Conservation (phyloP, 2,888 invertebrate species). For the Smittia aterrima region DNA sequence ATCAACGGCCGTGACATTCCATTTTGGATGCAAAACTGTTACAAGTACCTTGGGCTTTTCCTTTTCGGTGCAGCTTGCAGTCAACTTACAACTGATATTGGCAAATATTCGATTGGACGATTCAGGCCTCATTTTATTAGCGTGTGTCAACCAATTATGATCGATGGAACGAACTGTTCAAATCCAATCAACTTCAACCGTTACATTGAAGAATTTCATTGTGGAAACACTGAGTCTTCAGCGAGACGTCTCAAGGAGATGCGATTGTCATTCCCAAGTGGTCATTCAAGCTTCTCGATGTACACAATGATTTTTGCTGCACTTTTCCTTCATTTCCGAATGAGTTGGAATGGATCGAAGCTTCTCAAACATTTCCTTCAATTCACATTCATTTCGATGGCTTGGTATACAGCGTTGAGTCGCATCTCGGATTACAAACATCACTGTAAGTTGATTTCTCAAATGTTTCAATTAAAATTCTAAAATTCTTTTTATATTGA, state of each 20-base stretch:
- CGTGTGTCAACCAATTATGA: constrained; percentile 75
- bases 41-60: constrained; percentile 75
- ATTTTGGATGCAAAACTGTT: constrained; percentile 71
- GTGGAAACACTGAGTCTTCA: constrained; percentile 56
- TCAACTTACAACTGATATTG: constrained; percentile 86
- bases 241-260: constrained; percentile 67
- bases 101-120: constrained; percentile 90
- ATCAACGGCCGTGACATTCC: constrained; percentile 59
- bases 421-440: constrained; percentile 95
- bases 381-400: constrained; percentile 71
- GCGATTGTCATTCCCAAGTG: constrained; percentile 86
- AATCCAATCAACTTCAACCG: constrained; percentile 59
- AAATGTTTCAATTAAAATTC: neutral
- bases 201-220: constrained; percentile 72
- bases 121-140: constrained; percentile 91
- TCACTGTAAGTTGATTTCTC: constrained; percentile 63
- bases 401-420: constrained; percentile 85
- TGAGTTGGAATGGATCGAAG: constrained; percentile 77
- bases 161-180: constrained; percentile 57
- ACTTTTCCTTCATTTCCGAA: constrained; percentile 80
- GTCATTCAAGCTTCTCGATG: constrained; percentile 86
- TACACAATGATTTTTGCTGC: constrained; percentile 82
- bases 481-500: neutral
- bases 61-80: constrained; percentile 83
- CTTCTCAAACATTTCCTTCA: constrained; percentile 84